Evolutionary conservation across 2,113 vertebrate species (phyloP).

Genomic region (Sciurus niger): DNA sequence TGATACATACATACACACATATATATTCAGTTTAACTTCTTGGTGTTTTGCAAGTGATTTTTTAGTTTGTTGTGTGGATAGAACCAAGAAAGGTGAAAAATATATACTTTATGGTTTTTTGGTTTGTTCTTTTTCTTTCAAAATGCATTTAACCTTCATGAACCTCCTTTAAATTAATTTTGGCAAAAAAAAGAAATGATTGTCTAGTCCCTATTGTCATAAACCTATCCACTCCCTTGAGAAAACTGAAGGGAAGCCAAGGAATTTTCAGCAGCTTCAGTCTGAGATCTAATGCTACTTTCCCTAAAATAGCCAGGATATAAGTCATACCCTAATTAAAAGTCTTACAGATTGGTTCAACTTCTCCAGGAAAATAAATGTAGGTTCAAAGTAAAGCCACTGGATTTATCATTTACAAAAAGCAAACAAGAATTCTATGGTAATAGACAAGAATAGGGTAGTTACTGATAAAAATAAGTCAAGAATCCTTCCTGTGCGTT

Average conservation of each 20-base stretch:
- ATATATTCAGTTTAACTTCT: background rate
- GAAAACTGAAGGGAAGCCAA: background rate
- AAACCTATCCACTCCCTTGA: background rate
- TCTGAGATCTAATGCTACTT: background rate
- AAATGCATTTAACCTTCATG: background rate
- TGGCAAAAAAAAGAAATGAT: slow-evolving; percentile 37
- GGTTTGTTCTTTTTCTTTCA: background rate
- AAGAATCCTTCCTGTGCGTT: background rate
- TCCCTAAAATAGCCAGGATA: background rate
- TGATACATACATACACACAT: background rate
- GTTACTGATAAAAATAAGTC: background rate
- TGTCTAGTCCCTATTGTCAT: background rate
- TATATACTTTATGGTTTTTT: background rate
- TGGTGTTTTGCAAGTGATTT: background rate
- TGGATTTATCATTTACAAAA: background rate
- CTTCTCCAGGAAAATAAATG: background rate
- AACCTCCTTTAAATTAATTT: background rate
- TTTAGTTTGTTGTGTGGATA: background rate
- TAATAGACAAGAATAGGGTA: background rate
- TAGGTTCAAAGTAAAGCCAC: background rate
- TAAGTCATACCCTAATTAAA: background rate
- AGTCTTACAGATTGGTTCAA: background rate
- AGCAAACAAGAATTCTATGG: background rate
- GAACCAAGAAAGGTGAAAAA: background rate
- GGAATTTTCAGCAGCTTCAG: background rate